A percentile compares a stretch with the other conserved stretches of the same genome.
Evolutionary conservation across 2,888 invertebrate species (phyloP).

Genomic region (Protonemura montana): DNA sequence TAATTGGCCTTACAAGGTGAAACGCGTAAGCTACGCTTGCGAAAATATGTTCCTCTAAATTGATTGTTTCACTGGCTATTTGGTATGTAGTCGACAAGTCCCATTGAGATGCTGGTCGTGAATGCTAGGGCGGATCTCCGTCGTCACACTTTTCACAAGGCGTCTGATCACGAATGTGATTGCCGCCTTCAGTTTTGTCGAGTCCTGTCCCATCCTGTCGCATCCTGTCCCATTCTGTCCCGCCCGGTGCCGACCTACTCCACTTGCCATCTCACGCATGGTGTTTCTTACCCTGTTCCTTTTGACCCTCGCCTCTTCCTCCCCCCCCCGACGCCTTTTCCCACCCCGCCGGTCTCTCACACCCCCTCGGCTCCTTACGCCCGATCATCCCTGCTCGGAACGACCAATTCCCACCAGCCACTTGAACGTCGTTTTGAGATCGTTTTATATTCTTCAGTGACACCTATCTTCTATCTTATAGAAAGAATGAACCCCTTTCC

Average conservation of each 20-base stretch:
- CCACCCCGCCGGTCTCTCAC: background rate
- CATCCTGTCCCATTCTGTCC: constrained; percentile 22
- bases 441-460: constrained; percentile 43
- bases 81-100: background rate
- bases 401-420: constrained; percentile 41
- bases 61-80: constrained; percentile 3
- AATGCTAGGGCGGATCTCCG: background rate
- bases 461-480: constrained; percentile 34
- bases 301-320: constrained; percentile 40
- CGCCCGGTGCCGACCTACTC: constrained; percentile 34
- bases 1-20: background rate
- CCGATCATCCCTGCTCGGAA: constrained; percentile 7
- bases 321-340: background rate
- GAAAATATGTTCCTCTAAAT: background rate
- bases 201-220: background rate
- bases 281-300: constrained; percentile 40
- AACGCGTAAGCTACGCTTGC: background rate
- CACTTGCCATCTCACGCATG: constrained; percentile 40
- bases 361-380: background rate
- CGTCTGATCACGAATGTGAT: constrained; percentile 45
- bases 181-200: constrained; percentile 25
- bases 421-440: constrained; percentile 42
- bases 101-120: background rate
- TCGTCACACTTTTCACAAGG: constrained; percentile 18
- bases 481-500: constrained; percentile 9